These are phyloP conservation scores for Xenopus petersii DNA, from an alignment of 2,797 vertebrate species.

Conservation along the genomic window DNA sequence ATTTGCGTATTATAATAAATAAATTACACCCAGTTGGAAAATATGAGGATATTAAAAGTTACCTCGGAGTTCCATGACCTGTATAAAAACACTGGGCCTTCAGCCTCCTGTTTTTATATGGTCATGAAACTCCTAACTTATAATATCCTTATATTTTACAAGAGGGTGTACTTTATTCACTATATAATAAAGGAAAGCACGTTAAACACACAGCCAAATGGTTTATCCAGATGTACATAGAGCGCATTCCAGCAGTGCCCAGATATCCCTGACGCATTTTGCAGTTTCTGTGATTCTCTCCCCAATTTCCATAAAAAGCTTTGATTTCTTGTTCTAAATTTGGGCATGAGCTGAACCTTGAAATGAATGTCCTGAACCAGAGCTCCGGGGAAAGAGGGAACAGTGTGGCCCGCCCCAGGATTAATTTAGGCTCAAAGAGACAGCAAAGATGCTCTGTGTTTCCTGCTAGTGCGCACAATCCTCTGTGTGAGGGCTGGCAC, in stretches of 20 bases:
- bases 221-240: background rate
- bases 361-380: slow-evolving; percentile 85
- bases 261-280: slow-evolving; percentile 9
- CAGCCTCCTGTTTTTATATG: no score
- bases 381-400: slow-evolving; percentile 54
- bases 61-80: no score
- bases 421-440: background rate
- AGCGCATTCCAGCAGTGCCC: background rate
- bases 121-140: no score
- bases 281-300: slow-evolving; percentile 49
- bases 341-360: slow-evolving; percentile 96
- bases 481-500: background rate
- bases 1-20: no score
- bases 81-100: no score
- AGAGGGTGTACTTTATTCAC: no score
- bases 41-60: no score
- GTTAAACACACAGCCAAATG: no score
- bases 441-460: no score
- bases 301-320: slow-evolving; percentile 93
- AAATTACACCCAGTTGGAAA: no score
- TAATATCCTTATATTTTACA: no score
- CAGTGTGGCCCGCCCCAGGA: slow-evolving; percentile 9
- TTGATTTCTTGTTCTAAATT: slow-evolving; percentile 91
- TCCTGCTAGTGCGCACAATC: background rate
- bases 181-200: no score